A percentile compares a stretch with the other conserved stretches of the same genome.
Conservation (phyloP, 2,113 vertebrate genomes). For the Coracopsis vasa region DNA sequence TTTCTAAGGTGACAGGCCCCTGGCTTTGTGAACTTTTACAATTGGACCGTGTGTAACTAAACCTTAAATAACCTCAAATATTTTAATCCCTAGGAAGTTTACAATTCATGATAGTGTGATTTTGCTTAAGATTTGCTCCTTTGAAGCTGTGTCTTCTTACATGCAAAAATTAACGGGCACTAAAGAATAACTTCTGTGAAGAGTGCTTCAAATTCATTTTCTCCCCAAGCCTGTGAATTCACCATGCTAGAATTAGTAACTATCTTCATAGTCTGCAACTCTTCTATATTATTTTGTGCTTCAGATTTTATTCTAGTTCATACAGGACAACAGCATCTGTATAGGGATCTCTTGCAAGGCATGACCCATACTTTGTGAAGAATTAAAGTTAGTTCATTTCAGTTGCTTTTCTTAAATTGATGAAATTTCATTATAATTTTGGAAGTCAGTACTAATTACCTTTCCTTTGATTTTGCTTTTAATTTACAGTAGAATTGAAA, state of each 20-base stretch:
- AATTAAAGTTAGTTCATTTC: background rate
- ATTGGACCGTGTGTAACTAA: background rate
- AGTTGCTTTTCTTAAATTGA: background rate
- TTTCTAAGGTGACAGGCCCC: background rate
- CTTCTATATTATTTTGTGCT: background rate
- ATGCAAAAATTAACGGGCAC: background rate
- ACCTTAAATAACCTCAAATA: background rate
- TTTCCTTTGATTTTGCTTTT: conserved; percentile 14
- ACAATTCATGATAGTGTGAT: background rate
- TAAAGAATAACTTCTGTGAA: background rate
- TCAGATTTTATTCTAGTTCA: background rate
- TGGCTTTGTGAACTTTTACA: background rate
- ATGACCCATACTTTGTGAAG: background rate
- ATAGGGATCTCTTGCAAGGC: background rate
- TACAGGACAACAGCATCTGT: background rate
- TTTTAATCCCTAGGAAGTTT: background rate
- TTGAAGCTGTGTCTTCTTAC: background rate
- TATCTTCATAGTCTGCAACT: background rate
- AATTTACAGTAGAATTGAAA: conserved; percentile 18
- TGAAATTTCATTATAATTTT: background rate
- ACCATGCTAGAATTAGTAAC: background rate
- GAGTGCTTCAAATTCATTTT: background rate
- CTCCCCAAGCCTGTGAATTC: background rate
- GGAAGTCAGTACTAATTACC: background rate
- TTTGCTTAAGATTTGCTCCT: background rate